These are phyloP conservation scores for Neoitamus cyanurus DNA, from an alignment of 2,888 invertebrate species.

Conservation along the genomic window DNA sequence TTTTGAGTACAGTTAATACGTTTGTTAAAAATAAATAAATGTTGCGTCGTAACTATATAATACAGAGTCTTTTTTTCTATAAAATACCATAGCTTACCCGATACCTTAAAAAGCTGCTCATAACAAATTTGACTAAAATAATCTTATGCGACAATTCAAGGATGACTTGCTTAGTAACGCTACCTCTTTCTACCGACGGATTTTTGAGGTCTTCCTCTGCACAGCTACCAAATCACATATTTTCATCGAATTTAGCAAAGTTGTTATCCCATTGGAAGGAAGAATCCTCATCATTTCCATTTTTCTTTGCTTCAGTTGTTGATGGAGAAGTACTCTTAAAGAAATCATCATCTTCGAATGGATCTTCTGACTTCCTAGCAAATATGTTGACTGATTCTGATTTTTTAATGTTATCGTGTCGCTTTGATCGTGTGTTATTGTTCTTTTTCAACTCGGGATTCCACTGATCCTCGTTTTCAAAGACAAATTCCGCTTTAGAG, in stretches of 20 bases:
- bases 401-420: constrained; percentile 79
- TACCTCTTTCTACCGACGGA: not conserved
- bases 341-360: constrained; percentile 90
- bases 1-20: constrained; percentile 22
- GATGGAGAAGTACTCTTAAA: constrained; percentile 69
- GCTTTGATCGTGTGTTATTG: constrained; percentile 54
- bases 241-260: constrained; percentile 67
- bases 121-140: constrained; percentile 59
- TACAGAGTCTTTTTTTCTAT: constrained; percentile 50
- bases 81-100: constrained; percentile 60
- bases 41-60: constrained; percentile 3
- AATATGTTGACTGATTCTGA: constrained; percentile 93
- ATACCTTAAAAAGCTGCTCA: constrained; percentile 59
- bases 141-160: constrained; percentile 53
- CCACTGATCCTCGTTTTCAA: constrained; percentile 65
- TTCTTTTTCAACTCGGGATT: constrained; percentile 54
- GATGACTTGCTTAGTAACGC: not conserved
- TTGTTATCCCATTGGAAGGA: constrained; percentile 65
- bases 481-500: constrained; percentile 66
- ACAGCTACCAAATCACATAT: constrained; percentile 64
- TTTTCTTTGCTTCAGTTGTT: constrained; percentile 47
- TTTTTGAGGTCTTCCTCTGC: not conserved
- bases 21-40: constrained; percentile 42
- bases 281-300: not conserved
- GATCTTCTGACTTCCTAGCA: constrained; percentile 86